Evolutionary conservation across 2,888 invertebrate genomes (phyloP).

Genomic region (Drosophila aldrichi): DNA sequence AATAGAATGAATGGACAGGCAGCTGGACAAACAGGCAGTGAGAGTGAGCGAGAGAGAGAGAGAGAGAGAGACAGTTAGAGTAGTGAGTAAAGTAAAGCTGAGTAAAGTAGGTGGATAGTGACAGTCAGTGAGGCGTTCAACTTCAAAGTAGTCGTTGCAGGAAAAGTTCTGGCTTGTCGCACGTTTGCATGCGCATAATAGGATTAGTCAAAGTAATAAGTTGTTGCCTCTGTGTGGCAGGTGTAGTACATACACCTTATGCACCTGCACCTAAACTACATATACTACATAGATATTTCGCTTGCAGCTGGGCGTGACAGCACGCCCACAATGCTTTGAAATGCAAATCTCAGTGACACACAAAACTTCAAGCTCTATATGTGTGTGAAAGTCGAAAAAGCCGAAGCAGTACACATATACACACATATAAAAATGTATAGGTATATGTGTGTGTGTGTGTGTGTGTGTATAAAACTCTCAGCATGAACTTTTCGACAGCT

Average conservation of each 20-base stretch:
- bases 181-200: constrained; percentile 79
- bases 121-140: constrained; percentile 61
- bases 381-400: constrained; percentile 9
- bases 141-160: constrained; percentile 74
- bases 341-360: constrained; percentile 69
- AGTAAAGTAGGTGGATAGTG: constrained; percentile 37
- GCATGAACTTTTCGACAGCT: constrained; percentile 61
- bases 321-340: constrained; percentile 58
- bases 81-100: neutral
- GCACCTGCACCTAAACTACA: constrained; percentile 1
- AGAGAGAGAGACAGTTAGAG: neutral
- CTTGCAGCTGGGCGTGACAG: constrained; percentile 24
- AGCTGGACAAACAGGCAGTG: constrained; percentile 45
- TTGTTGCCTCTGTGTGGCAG: constrained; percentile 58
- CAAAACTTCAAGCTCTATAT: constrained; percentile 27
- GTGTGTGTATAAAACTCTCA: constrained; percentile 1
- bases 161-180: constrained; percentile 71
- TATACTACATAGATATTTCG: no score
- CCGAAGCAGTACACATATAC: neutral
- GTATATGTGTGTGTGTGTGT: neutral
- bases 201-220: constrained; percentile 79
- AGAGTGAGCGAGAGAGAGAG: constrained; percentile 3
- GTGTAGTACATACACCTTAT: constrained; percentile 17
- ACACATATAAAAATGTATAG: neutral
- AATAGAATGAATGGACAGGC: constrained; percentile 68